A percentile compares a stretch with the other conserved stretches of the same genome.
Evolutionary conservation across 2,113 vertebrate species (phyloP).

Genomic region (Urocolius indicus): DNA sequence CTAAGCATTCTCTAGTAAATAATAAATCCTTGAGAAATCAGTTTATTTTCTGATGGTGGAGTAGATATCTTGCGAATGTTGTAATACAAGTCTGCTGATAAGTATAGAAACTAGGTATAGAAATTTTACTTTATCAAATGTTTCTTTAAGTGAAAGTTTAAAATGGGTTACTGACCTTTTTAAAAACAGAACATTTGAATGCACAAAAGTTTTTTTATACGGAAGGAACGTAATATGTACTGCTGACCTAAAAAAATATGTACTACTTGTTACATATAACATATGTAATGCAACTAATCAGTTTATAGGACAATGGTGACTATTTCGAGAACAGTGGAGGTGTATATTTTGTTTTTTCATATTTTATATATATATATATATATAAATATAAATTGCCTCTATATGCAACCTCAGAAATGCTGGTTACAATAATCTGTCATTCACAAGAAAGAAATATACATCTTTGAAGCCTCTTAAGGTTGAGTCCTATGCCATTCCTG

Average conservation of each 20-base stretch:
- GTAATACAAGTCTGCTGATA: background rate
- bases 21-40: background rate
- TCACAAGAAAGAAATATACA: background rate
- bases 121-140: background rate
- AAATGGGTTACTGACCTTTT: background rate
- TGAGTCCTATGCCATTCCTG: background rate
- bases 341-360: background rate
- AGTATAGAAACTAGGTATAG: background rate
- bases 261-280: background rate
- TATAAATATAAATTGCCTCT: background rate
- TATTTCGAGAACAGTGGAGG: background rate
- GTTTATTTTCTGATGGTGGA: background rate
- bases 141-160: background rate
- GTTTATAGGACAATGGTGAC: background rate
- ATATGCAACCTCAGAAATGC: background rate
- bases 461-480: background rate
- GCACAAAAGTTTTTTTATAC: background rate
- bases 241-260: background rate
- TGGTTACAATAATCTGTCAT: background rate
- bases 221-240: too few species aligned
- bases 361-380: too few species aligned
- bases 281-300: background rate
- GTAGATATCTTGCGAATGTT: background rate
- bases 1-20: background rate
- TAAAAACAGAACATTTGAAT: background rate